Percentiles rank a stretch among this genome's conserved stretches.
These are phyloP conservation scores for Umimayanthus kanabou DNA, from an alignment of 92 coral and sea anemone species.

Conservation along the genomic window DNA sequence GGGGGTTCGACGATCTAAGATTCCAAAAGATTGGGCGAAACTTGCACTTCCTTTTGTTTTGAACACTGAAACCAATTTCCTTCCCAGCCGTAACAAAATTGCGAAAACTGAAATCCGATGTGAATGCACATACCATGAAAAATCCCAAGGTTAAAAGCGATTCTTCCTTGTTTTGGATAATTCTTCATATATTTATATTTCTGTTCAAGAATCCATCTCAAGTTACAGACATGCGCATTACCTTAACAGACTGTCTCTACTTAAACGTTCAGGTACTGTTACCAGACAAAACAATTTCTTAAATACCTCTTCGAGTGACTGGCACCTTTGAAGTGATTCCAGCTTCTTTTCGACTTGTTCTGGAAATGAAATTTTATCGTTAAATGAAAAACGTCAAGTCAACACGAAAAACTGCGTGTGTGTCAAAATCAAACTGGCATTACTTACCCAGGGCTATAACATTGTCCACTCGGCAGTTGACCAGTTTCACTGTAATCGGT, in stretches of 20 bases:
- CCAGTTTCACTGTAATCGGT: constrained; percentile 88
- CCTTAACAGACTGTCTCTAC: not conserved
- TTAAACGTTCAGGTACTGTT: not conserved
- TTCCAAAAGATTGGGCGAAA: too few species aligned
- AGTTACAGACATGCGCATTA: not conserved
- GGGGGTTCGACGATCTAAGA: too few species aligned
- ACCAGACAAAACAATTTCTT: not conserved
- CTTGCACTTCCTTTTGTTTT: too few species aligned
- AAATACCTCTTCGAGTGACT: constrained; percentile 95
- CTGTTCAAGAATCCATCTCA: not conserved
- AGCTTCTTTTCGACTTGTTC: constrained; percentile 94
- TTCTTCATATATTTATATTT: too few species aligned
- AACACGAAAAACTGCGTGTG: not conserved
- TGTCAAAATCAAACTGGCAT: not conserved
- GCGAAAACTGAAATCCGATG: too few species aligned
- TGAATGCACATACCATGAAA: too few species aligned
- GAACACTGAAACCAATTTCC: too few species aligned
- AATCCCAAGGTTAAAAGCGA: too few species aligned
- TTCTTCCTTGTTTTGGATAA: too few species aligned
- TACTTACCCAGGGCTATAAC: constrained; percentile 79
- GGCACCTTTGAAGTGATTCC: constrained; percentile 96
- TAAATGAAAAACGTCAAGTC: not conserved
- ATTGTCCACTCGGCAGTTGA: constrained; percentile 94
- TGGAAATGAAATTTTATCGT: constrained; percentile 18
- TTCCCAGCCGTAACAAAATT: too few species aligned